Conservation (phyloP, 35 echinoderm and acorn worm genomes). For the Ophioderma brevispina region DNA sequence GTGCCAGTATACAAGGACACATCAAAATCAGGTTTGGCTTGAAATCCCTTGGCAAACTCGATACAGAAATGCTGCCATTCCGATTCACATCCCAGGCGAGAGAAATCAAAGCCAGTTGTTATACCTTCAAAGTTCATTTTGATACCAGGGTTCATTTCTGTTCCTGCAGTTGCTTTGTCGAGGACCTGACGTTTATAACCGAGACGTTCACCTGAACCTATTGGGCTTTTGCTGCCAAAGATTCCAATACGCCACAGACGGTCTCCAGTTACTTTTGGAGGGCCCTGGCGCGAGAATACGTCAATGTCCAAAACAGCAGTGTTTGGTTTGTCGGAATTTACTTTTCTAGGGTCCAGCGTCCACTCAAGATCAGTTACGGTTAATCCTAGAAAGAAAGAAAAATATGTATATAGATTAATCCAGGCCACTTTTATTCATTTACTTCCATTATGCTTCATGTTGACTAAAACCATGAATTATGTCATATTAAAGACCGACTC, state of each 20-base stretch:
- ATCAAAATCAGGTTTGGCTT: constrained; percentile 38
- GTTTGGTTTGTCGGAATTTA: constrained; percentile 22
- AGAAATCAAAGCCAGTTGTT: constrained; percentile 59
- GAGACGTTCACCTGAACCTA: constrained; percentile 60
- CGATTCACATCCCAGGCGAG: constrained; percentile 47
- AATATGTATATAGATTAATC: no score
- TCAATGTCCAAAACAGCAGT: constrained; percentile 50
- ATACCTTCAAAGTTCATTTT: constrained; percentile 42
- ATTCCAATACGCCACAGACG: constrained; percentile 73
- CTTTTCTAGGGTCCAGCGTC: constrained; percentile 54
- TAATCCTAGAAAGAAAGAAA: constrained; percentile 56
- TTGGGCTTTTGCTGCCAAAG: constrained; percentile 64
- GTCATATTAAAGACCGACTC: neutral
- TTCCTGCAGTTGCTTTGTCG: constrained; percentile 33
- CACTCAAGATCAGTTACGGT: constrained; percentile 74
- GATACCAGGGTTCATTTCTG: constrained; percentile 46
- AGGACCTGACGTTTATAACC: constrained; percentile 70
- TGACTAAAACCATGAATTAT: neutral
- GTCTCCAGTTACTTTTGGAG: constrained; percentile 53
- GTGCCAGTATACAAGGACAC: constrained; percentile 25
- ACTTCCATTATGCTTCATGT: neutral
- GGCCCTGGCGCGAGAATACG: constrained; percentile 38
- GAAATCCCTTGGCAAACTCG: constrained; percentile 56
- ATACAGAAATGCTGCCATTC: constrained; percentile 69
- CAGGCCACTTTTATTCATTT: no score